A percentile compares a stretch with the other conserved stretches of the same genome.
Conservation (phyloP, 2,113 vertebrate genomes). For the Lampris megalopsis region DNA sequence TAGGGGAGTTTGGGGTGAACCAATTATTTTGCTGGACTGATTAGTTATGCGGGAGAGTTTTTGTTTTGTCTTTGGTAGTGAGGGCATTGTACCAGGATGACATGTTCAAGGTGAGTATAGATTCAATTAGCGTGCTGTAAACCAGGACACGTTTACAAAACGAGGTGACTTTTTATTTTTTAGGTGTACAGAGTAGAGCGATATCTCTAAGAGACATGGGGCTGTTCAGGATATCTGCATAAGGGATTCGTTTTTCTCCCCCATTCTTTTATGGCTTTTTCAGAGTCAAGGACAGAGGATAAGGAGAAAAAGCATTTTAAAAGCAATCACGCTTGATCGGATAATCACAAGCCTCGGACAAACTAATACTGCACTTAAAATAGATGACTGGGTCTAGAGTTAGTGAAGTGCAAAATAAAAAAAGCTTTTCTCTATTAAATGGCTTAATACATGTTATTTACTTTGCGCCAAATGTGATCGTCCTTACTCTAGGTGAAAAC, state of each 20-base stretch:
- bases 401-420: slow-evolving; percentile 5
- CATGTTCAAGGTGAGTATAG: too few species aligned
- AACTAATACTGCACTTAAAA: slow-evolving; percentile 15
- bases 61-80: too few species aligned
- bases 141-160: too few species aligned
- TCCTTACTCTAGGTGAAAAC: slow-evolving; percentile 10
- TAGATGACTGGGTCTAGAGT: slow-evolving; percentile 22
- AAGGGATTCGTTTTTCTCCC: slow-evolving; percentile 10
- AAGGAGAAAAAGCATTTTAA: slow-evolving; percentile 29
- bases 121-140: too few species aligned
- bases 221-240: slow-evolving; percentile 16
- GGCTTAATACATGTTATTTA: slow-evolving; percentile 32
- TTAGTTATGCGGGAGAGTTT: too few species aligned
- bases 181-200: neutral
- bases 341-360: neutral
- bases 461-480: slow-evolving; percentile 9
- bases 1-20: too few species aligned
- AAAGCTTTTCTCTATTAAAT: neutral
- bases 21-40: too few species aligned
- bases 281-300: slow-evolving; percentile 45
- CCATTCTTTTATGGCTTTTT: neutral
- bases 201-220: slow-evolving; percentile 2
- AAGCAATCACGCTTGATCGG: slow-evolving; percentile 26
- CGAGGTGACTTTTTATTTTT: too few species aligned
- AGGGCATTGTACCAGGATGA: too few species aligned